Conservation (phyloP, 2,888 invertebrate genomes). For the Venusia cambrica region DNA sequence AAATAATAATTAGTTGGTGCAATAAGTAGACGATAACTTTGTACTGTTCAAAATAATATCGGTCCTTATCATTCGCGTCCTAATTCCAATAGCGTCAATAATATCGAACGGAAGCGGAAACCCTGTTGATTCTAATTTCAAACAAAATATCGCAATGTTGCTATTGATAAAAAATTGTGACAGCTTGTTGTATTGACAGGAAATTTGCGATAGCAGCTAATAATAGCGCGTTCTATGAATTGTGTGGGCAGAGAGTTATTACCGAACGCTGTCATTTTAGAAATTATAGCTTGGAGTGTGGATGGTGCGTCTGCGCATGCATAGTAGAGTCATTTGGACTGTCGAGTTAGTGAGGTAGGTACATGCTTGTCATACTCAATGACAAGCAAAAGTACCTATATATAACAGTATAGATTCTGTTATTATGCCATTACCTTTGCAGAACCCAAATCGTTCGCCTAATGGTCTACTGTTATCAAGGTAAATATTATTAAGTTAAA, state of each 20-base stretch:
- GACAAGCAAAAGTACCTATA: too few species aligned
- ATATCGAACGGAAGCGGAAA: constrained; percentile 81
- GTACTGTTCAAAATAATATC: constrained; percentile 33
- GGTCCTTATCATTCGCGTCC: constrained; percentile 65
- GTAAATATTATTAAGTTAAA: too few species aligned
- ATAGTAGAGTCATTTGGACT: constrained; percentile 1
- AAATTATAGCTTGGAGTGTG: constrained; percentile 16
- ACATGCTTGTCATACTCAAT: too few species aligned
- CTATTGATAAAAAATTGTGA: constrained; percentile 75
- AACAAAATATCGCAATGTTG: constrained; percentile 74
- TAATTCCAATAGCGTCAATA: constrained; percentile 65
- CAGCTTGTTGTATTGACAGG: constrained; percentile 69
- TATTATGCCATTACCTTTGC: too few species aligned
- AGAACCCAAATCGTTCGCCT: too few species aligned
- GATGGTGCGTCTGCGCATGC: too few species aligned
- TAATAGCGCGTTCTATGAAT: constrained; percentile 56
- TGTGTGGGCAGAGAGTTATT: constrained; percentile 36
- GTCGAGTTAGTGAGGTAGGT: too few species aligned
- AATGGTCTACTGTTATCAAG: too few species aligned
- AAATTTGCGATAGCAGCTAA: constrained; percentile 71
- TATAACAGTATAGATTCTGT: too few species aligned
- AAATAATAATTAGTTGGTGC: too few species aligned
- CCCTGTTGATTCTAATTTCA: constrained; percentile 79
- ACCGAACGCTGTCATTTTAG: constrained; percentile 17
- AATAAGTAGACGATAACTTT: too few species aligned